Conservation (phyloP, 2,797 vertebrate genomes). For the Sylvia borin region DNA sequence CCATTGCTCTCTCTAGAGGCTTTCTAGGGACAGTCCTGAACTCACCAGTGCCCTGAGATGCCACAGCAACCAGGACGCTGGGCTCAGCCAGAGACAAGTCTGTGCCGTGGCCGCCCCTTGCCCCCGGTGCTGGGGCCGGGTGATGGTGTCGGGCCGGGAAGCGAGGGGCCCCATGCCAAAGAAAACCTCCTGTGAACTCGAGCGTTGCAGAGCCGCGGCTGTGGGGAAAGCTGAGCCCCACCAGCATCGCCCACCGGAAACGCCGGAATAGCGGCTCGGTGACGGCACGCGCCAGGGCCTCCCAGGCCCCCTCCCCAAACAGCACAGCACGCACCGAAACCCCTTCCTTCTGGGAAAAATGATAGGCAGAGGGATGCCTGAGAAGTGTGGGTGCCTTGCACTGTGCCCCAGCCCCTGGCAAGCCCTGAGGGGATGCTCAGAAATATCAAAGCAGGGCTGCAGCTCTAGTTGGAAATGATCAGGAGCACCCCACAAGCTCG, state of each 20-base stretch:
- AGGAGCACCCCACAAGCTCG: neutral
- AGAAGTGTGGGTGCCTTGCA: accelerated
- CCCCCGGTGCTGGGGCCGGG: neutral
- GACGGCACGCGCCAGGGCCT: neutral
- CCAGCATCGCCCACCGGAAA: neutral
- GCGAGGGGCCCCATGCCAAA: neutral
- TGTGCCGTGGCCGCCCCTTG: neutral
- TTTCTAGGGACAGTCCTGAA: neutral
- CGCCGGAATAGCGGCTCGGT: neutral
- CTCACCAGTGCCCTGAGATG: neutral
- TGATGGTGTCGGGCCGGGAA: neutral
- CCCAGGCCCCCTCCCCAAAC: neutral
- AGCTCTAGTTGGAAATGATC: neutral
- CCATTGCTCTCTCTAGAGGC: neutral
- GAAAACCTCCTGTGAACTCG: conserved; percentile 46
- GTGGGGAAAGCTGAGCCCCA: conserved; percentile 32
- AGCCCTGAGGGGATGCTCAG: neutral
- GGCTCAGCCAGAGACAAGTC: neutral
- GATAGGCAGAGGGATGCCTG: accelerated
- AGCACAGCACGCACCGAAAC: accelerated
- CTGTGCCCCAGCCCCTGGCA: neutral
- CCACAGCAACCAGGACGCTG: accelerated
- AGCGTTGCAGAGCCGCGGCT: neutral
- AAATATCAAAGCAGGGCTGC: neutral
- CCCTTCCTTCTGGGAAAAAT: neutral